These are phyloP conservation scores for Bellardia pandia DNA, from an alignment of 2,888 invertebrate species.

Conservation along the genomic window DNA sequence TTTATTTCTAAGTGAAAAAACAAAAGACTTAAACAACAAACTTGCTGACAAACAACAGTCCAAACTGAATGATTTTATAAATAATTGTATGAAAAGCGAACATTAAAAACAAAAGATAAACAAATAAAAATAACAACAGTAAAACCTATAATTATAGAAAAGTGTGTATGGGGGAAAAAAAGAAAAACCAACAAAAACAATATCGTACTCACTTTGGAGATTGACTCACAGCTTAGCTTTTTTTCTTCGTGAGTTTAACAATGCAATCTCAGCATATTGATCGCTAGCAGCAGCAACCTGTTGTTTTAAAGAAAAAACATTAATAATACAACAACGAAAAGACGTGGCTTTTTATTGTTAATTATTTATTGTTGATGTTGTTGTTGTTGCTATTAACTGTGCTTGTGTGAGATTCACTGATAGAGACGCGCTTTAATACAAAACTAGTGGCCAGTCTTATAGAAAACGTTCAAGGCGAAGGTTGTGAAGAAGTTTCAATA, in stretches of 20 bases:
- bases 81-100: slow-evolving; percentile 4
- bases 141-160: neutral
- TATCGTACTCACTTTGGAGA: slow-evolving; percentile 20
- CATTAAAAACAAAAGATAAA: slow-evolving; percentile 4
- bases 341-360: slow-evolving; percentile 63
- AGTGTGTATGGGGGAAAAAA: slow-evolving; percentile 3
- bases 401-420: slow-evolving; percentile 25
- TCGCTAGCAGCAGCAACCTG: slow-evolving; percentile 46
- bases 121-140: slow-evolving; percentile 1
- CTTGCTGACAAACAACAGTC: slow-evolving; percentile 26
- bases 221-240: slow-evolving; percentile 12
- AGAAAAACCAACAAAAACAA: slow-evolving; percentile 24
- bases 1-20: neutral
- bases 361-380: slow-evolving; percentile 12
- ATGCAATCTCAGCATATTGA: slow-evolving; percentile 68
- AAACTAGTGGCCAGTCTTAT: slow-evolving; percentile 77
- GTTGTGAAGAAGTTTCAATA: slow-evolving; percentile 75
- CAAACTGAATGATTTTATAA: neutral
- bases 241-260: neutral
- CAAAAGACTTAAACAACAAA: slow-evolving; percentile 57
- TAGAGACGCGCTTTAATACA: slow-evolving; percentile 53
- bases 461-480: slow-evolving; percentile 82
- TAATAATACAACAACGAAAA: slow-evolving; percentile 44
- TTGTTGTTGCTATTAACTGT: slow-evolving; percentile 28
- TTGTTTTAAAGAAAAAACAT: slow-evolving; percentile 29